Percentiles rank a stretch among this genome's conserved stretches.
These are phyloP conservation scores for Bovichtus diacanthus DNA, from an alignment of 2,797 vertebrate species.

Conservation along the genomic window DNA sequence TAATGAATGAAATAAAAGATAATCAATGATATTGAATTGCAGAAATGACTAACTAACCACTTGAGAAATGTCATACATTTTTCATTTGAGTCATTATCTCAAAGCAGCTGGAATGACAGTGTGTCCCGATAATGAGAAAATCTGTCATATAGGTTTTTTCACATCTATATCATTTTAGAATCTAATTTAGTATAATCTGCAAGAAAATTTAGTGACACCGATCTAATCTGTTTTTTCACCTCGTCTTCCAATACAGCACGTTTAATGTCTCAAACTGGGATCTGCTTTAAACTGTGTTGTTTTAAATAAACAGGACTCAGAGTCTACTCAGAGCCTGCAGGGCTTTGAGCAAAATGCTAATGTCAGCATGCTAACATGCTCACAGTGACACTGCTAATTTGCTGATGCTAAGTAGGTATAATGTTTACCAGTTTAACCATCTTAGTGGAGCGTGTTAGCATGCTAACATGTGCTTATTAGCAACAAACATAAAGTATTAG, in stretches of 20 bases:
- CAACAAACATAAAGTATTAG: too few species aligned
- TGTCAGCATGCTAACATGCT: background rate
- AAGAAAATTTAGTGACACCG: background rate
- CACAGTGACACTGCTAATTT: background rate
- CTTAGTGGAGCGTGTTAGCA: background rate
- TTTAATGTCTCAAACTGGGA: background rate
- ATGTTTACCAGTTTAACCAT: background rate
- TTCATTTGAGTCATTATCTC: background rate
- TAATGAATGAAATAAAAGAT: background rate
- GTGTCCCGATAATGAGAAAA: background rate
- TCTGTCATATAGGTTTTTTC: background rate
- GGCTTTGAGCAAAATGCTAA: conserved; percentile 6
- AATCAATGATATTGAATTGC: conserved; percentile 18
- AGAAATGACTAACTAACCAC: background rate
- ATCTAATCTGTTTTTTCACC: background rate
- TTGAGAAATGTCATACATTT: background rate
- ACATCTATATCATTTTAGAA: background rate
- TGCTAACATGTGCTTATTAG: too few species aligned
- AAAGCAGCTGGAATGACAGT: background rate
- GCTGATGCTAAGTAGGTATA: background rate
- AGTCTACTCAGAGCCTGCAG: background rate
- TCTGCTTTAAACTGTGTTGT: background rate
- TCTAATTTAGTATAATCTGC: background rate
- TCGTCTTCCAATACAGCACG: background rate
- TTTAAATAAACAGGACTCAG: background rate